Evolutionary conservation across 1,140 invertebrate genomes (phyloP).

Genomic region (Anastrepha ludens): DNA sequence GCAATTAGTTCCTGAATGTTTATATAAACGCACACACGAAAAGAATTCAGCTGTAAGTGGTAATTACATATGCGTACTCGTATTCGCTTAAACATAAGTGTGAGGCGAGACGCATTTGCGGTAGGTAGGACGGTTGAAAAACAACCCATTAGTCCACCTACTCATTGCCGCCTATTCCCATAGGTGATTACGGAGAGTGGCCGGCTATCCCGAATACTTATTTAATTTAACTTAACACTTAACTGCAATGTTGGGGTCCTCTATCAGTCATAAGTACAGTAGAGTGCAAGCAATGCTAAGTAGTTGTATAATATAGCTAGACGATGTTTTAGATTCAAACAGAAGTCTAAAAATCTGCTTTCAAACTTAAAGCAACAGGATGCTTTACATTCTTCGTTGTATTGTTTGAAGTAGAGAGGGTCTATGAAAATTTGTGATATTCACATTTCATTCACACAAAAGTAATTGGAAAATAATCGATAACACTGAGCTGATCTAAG

Average conservation of each 20-base stretch:
- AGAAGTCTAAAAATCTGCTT: too few species aligned
- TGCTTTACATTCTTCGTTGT: too few species aligned
- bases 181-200: not conserved
- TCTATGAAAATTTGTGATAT: too few species aligned
- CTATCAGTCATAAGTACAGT: too few species aligned
- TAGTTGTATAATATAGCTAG: too few species aligned
- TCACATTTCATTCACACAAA: too few species aligned
- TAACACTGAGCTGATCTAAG: too few species aligned
- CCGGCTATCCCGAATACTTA: not conserved
- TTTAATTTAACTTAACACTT: conserved; percentile 3
- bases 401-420: too few species aligned
- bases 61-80: not conserved
- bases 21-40: not conserved
- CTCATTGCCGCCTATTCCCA: conserved; percentile 26
- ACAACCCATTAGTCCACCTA: not conserved
- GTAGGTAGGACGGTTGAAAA: not conserved
- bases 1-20: conserved; percentile 8
- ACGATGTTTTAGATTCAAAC: too few species aligned
- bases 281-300: too few species aligned
- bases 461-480: too few species aligned
- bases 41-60: not conserved
- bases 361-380: too few species aligned
- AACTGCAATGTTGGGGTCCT: not conserved
- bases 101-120: not conserved
- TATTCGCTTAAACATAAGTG: not conserved